Evolutionary conservation across 2,797 vertebrate species (phyloP), one percentile per base, ranked within the genome.

Genomic region (Calcarius lapponicus): DNA sequence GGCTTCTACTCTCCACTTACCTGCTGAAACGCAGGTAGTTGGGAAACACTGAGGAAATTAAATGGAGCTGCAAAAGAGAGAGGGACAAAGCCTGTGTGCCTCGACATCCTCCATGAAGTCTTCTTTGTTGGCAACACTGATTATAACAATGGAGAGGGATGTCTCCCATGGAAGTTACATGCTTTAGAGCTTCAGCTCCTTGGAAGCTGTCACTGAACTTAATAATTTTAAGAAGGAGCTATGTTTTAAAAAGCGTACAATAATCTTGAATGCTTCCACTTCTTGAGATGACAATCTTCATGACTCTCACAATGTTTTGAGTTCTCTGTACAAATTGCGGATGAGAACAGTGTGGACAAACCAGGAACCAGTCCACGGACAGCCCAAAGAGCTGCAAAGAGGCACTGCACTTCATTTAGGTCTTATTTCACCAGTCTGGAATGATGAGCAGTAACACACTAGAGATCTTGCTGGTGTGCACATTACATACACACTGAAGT

Each of bases 391-490:
- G 17, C 45, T 80, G 47, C 16, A 57, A 86, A 61, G 25, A 11
- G 2, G 18, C 0, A 1, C 7, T 26, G 38, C 2, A 1, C 22
- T 87, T 80, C 56, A 38, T 67, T 54, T 10, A 20, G 10, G 8
- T 80, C 48, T 76, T 58, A 48, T 47, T 91, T 86, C 48, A 67
- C 18, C 24, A 20, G 26, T 32, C n/a, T 80, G 87, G 36, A 57
- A 82, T 29, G 60, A 70, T 40, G 45, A 80, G n/a, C 24, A 40
- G 14, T 1, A 1, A 74, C 7, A 74, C 32, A 12, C 20, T 9
- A 38, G 21, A 82, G 64, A 31, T 56, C 43, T 82, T 80, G 75
- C 50, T 38, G 18, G n/a, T 42, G 18, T 34, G 64, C 48, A 76
- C 16, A 17, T 34, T 32, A 36, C 43, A 58, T 7, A 47, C 26